phyloP scores from a whole-genome alignment of 2,888 invertebrate species.

The Amphipyra tragopoginis region DNA sequence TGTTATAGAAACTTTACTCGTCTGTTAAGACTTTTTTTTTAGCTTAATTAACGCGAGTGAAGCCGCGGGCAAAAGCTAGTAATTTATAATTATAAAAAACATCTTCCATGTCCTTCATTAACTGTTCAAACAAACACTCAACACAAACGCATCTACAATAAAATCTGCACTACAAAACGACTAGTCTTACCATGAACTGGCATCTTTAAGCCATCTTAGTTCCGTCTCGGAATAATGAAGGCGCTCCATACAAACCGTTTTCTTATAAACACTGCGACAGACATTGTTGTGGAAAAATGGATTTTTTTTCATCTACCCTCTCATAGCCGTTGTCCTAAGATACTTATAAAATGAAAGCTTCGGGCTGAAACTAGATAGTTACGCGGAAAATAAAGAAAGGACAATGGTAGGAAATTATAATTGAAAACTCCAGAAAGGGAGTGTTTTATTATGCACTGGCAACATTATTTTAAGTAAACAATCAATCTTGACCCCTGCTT shows the following conservation, averaged over 20 bases:
- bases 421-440: slow-evolving; percentile 22
- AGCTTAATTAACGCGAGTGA: too few species aligned
- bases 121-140: too few species aligned
- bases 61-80: too few species aligned
- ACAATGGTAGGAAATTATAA: slow-evolving; percentile 29
- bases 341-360: slow-evolving; percentile 50
- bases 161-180: neutral
- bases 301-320: slow-evolving; percentile 57
- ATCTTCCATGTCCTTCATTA: too few species aligned
- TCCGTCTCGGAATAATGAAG: slow-evolving; percentile 79
- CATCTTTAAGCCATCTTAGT: slow-evolving; percentile 67
- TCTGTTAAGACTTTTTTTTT: too few species aligned
- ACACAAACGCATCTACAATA: too few species aligned
- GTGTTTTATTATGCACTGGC: neutral
- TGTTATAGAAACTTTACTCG: too few species aligned
- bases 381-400: slow-evolving; percentile 20
- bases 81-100: too few species aligned
- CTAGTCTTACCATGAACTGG: slow-evolving; percentile 56
- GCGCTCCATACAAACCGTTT: slow-evolving; percentile 72
- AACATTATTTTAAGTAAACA: too few species aligned
- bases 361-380: slow-evolving; percentile 25
- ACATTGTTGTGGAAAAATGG: slow-evolving; percentile 72
- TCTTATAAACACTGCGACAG: slow-evolving; percentile 73
- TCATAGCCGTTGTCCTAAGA: slow-evolving; percentile 39
- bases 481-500: too few species aligned